Conservation (phyloP, 2,888 invertebrate species). For the Brachylomia viminalis region DNA sequence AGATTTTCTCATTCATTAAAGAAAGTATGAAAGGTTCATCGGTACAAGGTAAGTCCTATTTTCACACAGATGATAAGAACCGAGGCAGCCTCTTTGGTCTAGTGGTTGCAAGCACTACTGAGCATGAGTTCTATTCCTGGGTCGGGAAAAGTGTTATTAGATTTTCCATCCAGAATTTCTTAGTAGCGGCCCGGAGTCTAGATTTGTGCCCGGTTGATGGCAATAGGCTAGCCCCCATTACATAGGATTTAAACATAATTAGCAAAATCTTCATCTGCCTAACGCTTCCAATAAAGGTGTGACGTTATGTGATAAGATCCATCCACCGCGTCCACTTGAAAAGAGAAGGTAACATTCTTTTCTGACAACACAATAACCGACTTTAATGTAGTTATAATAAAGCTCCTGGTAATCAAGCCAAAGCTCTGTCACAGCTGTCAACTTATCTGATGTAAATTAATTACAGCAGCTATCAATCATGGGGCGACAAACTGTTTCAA, state of each 20-base stretch:
- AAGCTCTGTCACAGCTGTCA: slow-evolving; percentile 78
- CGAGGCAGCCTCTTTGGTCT: neutral
- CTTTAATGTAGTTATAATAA: slow-evolving; percentile 69
- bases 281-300: neutral
- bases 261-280: neutral
- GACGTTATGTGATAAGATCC: neutral
- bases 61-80: neutral
- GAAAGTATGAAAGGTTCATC: too few species aligned
- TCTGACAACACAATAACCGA: slow-evolving; percentile 26
- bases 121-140: neutral
- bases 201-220: neutral
- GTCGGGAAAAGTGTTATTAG: neutral
- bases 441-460: slow-evolving; percentile 84
- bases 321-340: neutral
- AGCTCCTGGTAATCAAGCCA: slow-evolving; percentile 73
- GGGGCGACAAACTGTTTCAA: slow-evolving; percentile 62
- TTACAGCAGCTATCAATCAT: slow-evolving; percentile 82
- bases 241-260: neutral
- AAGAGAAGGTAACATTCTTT: neutral
- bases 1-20: neutral
- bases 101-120: neutral
- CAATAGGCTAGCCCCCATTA: neutral
- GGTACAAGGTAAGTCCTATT: neutral
- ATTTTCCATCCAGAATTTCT: neutral
- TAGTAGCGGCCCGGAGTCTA: too few species aligned